Evolutionary conservation across 2,888 invertebrate genomes (phyloP), one percentile per base, ranked within the genome.

Genomic region (Cryptus armator): DNA sequence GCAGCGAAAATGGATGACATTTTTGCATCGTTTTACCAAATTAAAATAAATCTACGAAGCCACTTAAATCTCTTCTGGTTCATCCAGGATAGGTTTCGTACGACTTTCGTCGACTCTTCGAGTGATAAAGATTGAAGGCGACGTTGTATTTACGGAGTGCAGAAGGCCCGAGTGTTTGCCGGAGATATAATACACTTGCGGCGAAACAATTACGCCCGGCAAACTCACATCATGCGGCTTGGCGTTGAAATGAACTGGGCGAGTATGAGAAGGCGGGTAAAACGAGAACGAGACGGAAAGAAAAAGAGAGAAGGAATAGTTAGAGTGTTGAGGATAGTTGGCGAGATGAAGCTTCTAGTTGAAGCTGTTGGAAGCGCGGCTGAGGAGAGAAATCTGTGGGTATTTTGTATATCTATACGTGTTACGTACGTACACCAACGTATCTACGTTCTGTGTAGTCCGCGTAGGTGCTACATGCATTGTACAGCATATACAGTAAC

Each of bases 91-190:
- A 29, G 10, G 6, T 32, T 9, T 62, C 12, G 5, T n/a, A 74
- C 37, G 37, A 37, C 37, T 16, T 48, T 62, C 74, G 10, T 46
- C 24, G 46, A 2, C n/a, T 46, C 24, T 1, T 1, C 10, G 29
- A 19, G 62, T 48, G 32, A 62, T 62, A n/a, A 74, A 62, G 46
- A 74, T 62, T 62, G 62, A 74, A 62, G 24, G 62, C 16, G 32
- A 29, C 59, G 12, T 14, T 5, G 19, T 62, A 62, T 74, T 74
- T 62, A 62, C 74, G 32, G 32, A 46, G 53, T 53, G 56, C 71
- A 37, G 16, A 16, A 16, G n/a, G 48, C 59, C 19, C 71, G 53
- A 70, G 70, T 70, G 70, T 16, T 70, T 70, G 71, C 56, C 43
- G 19, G 14, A 71, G 71, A 56, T 19, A 71, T 19, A 71, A 56